Evolutionary conservation across 2,888 invertebrate genomes (phyloP).

Genomic region (Scaptomyza cyrtandrae): DNA sequence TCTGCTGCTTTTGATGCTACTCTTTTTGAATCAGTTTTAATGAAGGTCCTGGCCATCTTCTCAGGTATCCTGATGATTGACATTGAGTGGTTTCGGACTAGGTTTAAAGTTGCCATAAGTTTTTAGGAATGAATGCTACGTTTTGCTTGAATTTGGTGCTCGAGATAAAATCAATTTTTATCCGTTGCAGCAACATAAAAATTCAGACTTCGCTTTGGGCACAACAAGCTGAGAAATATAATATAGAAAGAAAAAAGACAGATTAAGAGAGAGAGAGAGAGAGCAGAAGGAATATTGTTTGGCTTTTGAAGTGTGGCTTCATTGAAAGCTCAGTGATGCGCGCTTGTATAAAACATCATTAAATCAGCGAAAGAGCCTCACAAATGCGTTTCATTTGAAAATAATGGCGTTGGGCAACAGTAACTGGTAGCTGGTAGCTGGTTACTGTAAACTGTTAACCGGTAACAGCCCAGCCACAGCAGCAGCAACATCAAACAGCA

Average conservation of each 20-base stretch:
- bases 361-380: constrained; percentile 66
- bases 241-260: background rate
- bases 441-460: constrained; percentile 29
- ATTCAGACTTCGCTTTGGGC: no score
- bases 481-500: constrained; percentile 25
- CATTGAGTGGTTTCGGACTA: constrained; percentile 1
- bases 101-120: background rate
- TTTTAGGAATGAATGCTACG: no score
- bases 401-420: constrained; percentile 54
- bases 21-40: background rate
- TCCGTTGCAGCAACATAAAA: background rate
- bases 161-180: background rate
- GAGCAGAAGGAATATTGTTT: background rate
- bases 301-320: constrained; percentile 28
- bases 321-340: constrained; percentile 27
- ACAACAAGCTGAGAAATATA: background rate
- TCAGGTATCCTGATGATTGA: background rate
- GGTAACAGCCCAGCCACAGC: constrained; percentile 22
- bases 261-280: background rate
- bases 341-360: constrained; percentile 64
- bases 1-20: background rate
- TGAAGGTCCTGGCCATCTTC: background rate
- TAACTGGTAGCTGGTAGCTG: constrained; percentile 32
- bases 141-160: no score
- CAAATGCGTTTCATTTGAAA: constrained; percentile 73